Base-by-base conservation (phyloP, 1,140 invertebrate species). In the Drosophila sproati region DNA sequence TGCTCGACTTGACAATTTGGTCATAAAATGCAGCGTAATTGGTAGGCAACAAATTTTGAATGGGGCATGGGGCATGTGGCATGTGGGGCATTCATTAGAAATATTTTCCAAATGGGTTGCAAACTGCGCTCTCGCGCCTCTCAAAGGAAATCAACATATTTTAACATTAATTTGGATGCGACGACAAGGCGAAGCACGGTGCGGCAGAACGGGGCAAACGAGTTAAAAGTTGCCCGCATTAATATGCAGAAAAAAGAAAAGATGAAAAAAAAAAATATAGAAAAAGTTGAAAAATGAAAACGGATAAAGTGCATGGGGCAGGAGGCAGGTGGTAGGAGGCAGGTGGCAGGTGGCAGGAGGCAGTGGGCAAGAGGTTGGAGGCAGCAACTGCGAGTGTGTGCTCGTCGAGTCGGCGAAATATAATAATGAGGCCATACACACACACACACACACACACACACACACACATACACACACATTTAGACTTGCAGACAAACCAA, bases 341-440 rank as follows among this genome's bases (percentile, higher is more conserved):
- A n/a, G 41, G 8, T 20, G 20, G 20, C 5, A 5, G 47, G 32
- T 43, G 48, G 32, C 12, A 12, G 12, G 12, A 48, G 48, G 60
- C 28, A 35, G 20, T 20, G 20, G 20, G 0, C 20, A 20, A n/a
- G 34, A 29, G 32, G 2, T 12, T 35, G 59, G 31, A 6, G 35
- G 5, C 35, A 32, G 43, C 56, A 31, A 12, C 10, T 39, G 48
- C 37, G 71, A 55, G 75, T 69, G 59, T 77, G 77, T 77, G 83
- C 71, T 80, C 62, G 67, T 52, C 77, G 81, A 85, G 73, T 73
- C 70, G 63, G 70, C 64, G 80, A 89, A 88, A 88, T 89, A 89
- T 88, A 88, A 88, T 88, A 88, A 89, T 88, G 85, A 88, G 85
- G 83, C 83, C 80, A 89, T 80, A 82, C 77, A 68, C 82, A 68